These are phyloP conservation scores for Carlito syrichta DNA, from an alignment of 2,113 vertebrate species.

Conservation along the genomic window DNA sequence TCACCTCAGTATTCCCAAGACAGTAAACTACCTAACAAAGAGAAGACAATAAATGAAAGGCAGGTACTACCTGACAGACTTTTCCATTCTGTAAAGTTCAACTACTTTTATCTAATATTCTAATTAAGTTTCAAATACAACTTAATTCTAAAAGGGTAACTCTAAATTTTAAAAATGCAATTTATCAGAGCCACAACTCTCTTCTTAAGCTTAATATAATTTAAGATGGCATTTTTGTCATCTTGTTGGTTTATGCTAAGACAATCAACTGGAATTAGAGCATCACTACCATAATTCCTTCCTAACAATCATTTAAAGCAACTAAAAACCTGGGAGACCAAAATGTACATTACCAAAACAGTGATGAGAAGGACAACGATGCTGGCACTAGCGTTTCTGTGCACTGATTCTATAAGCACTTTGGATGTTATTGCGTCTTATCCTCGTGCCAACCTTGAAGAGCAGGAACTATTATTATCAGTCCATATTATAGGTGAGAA, in stretches of 20 bases:
- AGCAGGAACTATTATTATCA: neutral
- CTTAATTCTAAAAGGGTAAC: neutral
- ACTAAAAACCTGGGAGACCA: neutral
- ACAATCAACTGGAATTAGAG: neutral
- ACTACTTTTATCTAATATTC: neutral
- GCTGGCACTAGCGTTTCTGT: neutral
- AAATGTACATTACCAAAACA: neutral
- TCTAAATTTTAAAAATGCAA: neutral
- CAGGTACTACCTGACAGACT: neutral
- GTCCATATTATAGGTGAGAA: conserved; percentile 7
- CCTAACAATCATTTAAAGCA: neutral
- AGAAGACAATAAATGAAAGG: neutral
- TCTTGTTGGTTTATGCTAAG: neutral
- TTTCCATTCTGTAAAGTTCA: neutral
- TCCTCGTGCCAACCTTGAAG: neutral
- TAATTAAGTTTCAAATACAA: neutral
- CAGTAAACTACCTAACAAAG: neutral
- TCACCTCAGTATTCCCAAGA: neutral
- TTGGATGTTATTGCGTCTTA: neutral
- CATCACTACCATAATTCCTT: neutral
- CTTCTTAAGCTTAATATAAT: neutral
- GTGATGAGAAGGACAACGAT: neutral
- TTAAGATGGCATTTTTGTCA: neutral
- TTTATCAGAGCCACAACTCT: neutral
- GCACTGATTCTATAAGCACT: fast-evolving